Conservation (phyloP, 2,113 vertebrate species). For the Brachypodius melanocephalos region DNA sequence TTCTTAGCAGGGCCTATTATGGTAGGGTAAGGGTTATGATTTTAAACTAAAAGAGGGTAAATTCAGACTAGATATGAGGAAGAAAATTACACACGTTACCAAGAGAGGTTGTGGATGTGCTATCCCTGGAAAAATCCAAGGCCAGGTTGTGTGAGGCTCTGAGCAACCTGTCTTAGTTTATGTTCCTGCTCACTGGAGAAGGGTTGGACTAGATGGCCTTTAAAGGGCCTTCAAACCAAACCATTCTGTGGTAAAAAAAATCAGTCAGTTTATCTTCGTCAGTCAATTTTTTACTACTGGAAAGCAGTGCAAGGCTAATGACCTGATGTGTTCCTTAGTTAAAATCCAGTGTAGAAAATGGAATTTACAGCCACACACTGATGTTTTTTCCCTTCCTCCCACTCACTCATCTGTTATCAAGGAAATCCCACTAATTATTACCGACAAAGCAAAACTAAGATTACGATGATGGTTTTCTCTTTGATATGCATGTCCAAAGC, state of each 20-base stretch:
- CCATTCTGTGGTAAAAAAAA: neutral
- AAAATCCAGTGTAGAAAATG: neutral
- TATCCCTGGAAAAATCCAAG: neutral
- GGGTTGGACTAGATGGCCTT: neutral
- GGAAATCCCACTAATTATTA: neutral
- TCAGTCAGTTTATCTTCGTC: neutral
- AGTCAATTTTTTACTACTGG: neutral
- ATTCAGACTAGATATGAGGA: neutral
- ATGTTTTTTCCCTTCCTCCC: neutral
- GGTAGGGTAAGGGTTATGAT: neutral
- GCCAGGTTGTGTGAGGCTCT: neutral
- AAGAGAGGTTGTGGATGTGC: rapidly evolving
- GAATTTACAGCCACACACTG: neutral
- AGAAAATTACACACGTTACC: neutral
- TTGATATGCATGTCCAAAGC: neutral
- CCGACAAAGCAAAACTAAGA: neutral
- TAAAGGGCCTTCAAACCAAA: neutral
- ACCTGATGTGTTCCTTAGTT: neutral
- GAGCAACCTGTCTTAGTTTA: neutral
- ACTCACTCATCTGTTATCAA: neutral
- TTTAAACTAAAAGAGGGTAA: neutral
- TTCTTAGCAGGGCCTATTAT: neutral
- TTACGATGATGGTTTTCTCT: neutral
- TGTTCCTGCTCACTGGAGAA: neutral
- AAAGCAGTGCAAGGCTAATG: neutral